Evolutionary conservation across 2,113 vertebrate genomes (phyloP).

Genomic region (Oxygymnocypris stewartii): DNA sequence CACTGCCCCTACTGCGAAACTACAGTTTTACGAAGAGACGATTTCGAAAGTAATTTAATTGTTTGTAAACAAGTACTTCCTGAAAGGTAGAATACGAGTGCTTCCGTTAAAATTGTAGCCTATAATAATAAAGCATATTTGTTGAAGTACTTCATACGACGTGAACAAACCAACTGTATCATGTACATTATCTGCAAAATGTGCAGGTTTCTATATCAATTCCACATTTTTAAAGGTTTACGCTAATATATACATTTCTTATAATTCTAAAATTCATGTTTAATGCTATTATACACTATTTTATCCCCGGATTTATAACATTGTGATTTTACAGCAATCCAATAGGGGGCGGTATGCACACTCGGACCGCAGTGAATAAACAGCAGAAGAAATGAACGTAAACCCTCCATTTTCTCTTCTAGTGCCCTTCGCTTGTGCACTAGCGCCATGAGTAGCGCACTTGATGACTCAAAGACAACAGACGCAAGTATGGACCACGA

Average conservation of each 20-base stretch:
- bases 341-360: neutral
- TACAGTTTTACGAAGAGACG: neutral
- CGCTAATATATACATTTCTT: neutral
- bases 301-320: neutral
- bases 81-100: neutral
- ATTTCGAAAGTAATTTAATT: neutral
- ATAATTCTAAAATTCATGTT: neutral
- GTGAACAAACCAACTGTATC: too few species aligned
- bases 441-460: constrained; percentile 49
- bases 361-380: neutral
- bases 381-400: neutral
- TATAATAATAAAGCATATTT: neutral
- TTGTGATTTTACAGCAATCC: neutral
- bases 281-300: neutral
- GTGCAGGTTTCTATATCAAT: neutral
- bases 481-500: constrained; percentile 53
- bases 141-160: neutral
- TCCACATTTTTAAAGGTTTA: neutral
- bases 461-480: constrained; percentile 43
- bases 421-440: constrained; percentile 51
- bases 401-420: constrained; percentile 47
- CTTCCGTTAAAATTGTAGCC: neutral
- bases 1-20: neutral
- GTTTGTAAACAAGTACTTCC: neutral
- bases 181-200: neutral